These are phyloP conservation scores for Endotricha flammealis DNA, from an alignment of 2,888 invertebrate genomes.

Conservation along the genomic window DNA sequence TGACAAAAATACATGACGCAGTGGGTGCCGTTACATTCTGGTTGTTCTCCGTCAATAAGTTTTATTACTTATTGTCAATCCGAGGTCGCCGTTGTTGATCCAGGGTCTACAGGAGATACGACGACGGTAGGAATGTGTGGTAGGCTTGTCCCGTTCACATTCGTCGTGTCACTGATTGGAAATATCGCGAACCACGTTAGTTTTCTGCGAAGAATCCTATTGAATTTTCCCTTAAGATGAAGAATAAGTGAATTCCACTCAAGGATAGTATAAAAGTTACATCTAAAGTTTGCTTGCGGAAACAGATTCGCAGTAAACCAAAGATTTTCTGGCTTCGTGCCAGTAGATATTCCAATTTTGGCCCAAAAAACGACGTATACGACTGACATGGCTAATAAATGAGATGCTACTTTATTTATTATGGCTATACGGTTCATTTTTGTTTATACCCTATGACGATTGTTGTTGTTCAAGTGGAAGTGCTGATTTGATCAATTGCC, in stretches of 20 bases:
- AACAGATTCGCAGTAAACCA: conserved; percentile 33
- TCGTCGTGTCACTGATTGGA: too few species aligned
- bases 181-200: too few species aligned
- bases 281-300: conserved; percentile 10
- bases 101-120: too few species aligned
- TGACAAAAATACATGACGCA: too few species aligned
- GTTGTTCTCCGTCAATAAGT: too few species aligned
- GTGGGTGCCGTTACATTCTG: too few species aligned
- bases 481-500: background rate
- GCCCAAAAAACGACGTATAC: conserved; percentile 13
- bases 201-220: too few species aligned
- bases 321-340: conserved; percentile 28
- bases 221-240: too few species aligned
- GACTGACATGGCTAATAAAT: conserved; percentile 1
- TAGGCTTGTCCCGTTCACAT: too few species aligned
- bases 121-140: too few species aligned
- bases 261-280: conserved; percentile 13
- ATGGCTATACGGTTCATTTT: background rate
- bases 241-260: conserved; percentile 25
- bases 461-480: background rate
- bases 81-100: too few species aligned
- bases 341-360: conserved; percentile 22
- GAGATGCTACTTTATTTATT: conserved; percentile 11
- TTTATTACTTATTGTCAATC: too few species aligned
- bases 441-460: background rate